Percentiles rank a stretch among this genome's conserved stretches.
Evolutionary conservation across 2,888 invertebrate species (phyloP).

Genomic region (Drosophila formosana): DNA sequence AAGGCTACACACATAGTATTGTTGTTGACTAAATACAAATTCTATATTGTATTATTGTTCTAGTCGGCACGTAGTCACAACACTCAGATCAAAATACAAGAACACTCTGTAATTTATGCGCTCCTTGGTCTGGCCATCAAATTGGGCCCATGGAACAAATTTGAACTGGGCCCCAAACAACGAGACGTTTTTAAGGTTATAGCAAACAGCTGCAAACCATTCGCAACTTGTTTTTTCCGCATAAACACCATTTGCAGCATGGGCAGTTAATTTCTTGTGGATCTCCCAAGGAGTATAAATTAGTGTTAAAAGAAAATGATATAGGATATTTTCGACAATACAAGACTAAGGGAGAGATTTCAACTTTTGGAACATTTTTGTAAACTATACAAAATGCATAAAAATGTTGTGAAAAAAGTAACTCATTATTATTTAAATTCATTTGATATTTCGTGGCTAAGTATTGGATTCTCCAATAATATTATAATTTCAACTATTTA

Average conservation of each 20-base stretch:
- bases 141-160: constrained; percentile 3
- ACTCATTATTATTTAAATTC: no score
- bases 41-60: background rate
- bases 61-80: constrained; percentile 19
- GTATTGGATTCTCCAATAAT: no score
- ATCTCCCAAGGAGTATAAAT: background rate
- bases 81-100: constrained; percentile 18
- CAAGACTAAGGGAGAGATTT: no score
- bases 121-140: constrained; percentile 27
- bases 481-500: no score
- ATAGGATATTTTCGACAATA: no score
- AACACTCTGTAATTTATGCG: constrained; percentile 13
- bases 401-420: no score
- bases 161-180: background rate
- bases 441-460: no score
- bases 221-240: background rate
- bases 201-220: background rate
- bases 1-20: constrained; percentile 3
- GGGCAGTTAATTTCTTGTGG: background rate
- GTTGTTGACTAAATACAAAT: constrained; percentile 15
- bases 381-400: no score
- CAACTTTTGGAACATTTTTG: no score
- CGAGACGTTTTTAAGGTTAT: background rate
- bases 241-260: background rate
- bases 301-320: no score